Evolutionary conservation across 2,797 vertebrate species (phyloP), one percentile per base, ranked within the genome.

Genomic region (Alauda arvensis): DNA sequence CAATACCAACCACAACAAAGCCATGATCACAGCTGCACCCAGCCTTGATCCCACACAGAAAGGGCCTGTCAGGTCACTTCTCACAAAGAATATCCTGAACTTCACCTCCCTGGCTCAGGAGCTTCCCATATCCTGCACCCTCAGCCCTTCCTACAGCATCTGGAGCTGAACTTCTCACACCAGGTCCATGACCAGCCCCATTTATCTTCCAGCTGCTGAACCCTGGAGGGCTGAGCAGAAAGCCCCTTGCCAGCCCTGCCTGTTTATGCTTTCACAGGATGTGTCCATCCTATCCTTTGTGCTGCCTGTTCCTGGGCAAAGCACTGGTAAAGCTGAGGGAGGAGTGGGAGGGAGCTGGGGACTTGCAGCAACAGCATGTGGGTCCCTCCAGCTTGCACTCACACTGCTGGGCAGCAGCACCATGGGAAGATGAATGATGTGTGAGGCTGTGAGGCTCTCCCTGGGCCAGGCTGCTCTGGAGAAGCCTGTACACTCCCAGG

Each of bases 341-440:
- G 39, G 70, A 29, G 24, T 2, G 2, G 20, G n/a, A 83, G n/a
- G 46, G 45, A 88, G 52, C 8, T 34, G 56, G 45, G 37, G 14
- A 39, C 63, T 12, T 43, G 25, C 34, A 74, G 76, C 51, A 71
- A 69, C 52, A 49, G 39, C 51, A 9, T 0, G 29, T 12, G 25
- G 37, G 33, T 24, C 45, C 34, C 60, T 59, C 65, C 33, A 51
- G 78, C 76, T n/a, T n/a, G 42, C 31, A 2, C 42, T 79, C 65
- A 6, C 14, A 2, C 45, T 20, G 55, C 39, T 39, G 31, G 5
- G 37, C 2, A 2, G 60, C 81, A 80, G 45, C 39, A 52, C 1
- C n/a, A 21, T 0, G 1, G 17, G 8, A 61, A 48, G 63, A 24
- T 6, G n/a, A 52, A 24, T 6, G n/a, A 52, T 6, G 20, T 14